phyloP scores from a whole-genome alignment of 2,888 invertebrate species.

The Meliscaeva auricollis region DNA sequence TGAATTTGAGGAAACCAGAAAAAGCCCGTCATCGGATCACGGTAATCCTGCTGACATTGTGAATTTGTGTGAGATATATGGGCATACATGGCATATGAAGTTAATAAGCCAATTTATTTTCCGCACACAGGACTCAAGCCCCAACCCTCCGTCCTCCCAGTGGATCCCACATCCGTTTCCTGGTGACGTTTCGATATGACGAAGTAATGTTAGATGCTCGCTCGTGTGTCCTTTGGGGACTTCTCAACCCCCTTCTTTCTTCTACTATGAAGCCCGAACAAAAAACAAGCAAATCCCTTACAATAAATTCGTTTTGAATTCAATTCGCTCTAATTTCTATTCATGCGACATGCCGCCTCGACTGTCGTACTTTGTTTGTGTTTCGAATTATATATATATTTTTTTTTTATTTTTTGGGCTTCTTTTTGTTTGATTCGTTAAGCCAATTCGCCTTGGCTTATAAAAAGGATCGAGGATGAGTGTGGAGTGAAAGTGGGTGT shows the following conservation, averaged over 20 bases:
- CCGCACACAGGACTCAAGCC: slow-evolving; percentile 42
- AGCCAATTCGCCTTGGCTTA: slow-evolving; percentile 65
- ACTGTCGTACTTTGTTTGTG: slow-evolving; percentile 60
- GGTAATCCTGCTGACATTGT: slow-evolving; percentile 72
- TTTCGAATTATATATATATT: slow-evolving; percentile 69
- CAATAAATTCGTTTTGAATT: slow-evolving; percentile 75
- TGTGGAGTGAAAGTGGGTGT: slow-evolving; percentile 32
- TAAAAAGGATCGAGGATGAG: slow-evolving; percentile 23
- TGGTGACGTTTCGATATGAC: slow-evolving; percentile 12
- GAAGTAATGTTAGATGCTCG: slow-evolving; percentile 15
- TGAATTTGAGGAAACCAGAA: slow-evolving; percentile 14
- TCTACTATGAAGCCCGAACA: slow-evolving; percentile 18
- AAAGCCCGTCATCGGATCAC: slow-evolving; percentile 62
- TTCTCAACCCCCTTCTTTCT: not conserved
- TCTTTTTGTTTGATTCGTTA: slow-evolving; percentile 28
- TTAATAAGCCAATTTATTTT: slow-evolving; percentile 76
- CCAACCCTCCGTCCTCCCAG: no score
- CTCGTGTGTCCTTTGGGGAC: slow-evolving; percentile 50
- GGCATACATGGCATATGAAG: slow-evolving; percentile 71
- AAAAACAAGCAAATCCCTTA: slow-evolving; percentile 59
- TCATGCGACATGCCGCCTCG: slow-evolving; percentile 68
- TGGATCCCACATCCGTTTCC: not conserved
- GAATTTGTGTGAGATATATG: slow-evolving; percentile 70
- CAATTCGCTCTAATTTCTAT: slow-evolving; percentile 76
- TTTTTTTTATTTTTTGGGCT: slow-evolving; percentile 7